phyloP scores from a whole-genome alignment of 2,888 invertebrate genomes.

The Oasisia sp. region DNA sequence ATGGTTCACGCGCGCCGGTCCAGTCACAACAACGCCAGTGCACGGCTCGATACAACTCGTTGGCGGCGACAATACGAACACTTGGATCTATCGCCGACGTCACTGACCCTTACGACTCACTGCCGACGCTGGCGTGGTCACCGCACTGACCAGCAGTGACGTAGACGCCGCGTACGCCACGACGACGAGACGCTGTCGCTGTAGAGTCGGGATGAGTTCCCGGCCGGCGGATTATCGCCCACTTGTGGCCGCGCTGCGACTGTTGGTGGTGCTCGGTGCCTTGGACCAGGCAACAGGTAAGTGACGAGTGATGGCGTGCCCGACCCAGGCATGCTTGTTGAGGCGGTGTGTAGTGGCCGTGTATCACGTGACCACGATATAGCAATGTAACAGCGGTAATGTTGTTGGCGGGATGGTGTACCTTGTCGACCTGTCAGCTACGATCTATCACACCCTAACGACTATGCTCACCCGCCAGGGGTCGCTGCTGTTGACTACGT shows the following conservation, averaged over 20 bases:
- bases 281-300: not conserved
- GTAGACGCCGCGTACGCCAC: not conserved
- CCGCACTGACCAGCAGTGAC: not conserved
- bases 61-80: not conserved
- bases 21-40: not conserved
- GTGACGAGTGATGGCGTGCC: not conserved
- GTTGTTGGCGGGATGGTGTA: not conserved
- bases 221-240: not conserved
- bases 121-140: not conserved
- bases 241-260: not conserved
- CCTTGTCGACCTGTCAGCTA: not conserved
- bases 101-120: not conserved
- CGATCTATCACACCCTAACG: no score
- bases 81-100: not conserved
- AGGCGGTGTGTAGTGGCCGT: not conserved
- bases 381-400: not conserved
- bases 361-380: not conserved
- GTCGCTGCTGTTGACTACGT: no score
- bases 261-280: not conserved
- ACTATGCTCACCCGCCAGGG: no score
- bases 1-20: not conserved
- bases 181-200: not conserved
- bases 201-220: not conserved
- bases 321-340: not conserved
- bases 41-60: not conserved